Conservation (phyloP, 2,113 vertebrate genomes). For the Haemorhous mexicanus region DNA sequence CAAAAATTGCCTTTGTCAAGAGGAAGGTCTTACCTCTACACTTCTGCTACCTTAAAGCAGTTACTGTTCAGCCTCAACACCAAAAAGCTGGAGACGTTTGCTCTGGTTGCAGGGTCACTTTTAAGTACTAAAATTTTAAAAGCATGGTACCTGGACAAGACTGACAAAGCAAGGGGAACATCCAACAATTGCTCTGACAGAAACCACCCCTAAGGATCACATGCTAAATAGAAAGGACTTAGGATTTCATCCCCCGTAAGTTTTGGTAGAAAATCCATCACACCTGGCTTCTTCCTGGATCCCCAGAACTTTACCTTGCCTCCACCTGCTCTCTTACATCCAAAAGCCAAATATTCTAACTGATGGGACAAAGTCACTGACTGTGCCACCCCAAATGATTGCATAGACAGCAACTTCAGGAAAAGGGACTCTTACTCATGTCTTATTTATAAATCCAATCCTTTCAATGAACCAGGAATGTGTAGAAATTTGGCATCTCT, state of each 20-base stretch:
- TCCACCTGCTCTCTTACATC: accelerated
- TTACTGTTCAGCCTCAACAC: neutral
- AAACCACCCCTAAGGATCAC: neutral
- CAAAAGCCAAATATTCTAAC: neutral
- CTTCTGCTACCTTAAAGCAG: neutral
- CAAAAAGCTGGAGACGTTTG: neutral
- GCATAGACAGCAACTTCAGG: neutral
- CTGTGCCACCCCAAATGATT: neutral
- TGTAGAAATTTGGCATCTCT: neutral
- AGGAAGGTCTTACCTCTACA: neutral
- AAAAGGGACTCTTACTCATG: neutral
- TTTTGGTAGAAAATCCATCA: neutral
- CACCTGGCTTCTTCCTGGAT: neutral
- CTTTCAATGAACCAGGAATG: neutral
- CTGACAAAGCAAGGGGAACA: neutral
- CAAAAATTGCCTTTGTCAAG: neutral
- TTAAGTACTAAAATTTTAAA: neutral
- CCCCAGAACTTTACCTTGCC: neutral
- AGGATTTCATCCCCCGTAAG: accelerated
- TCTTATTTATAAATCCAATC: neutral
- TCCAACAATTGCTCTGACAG: neutral
- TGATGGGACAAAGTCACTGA: neutral
- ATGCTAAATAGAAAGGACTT: neutral
- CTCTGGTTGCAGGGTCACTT: neutral
- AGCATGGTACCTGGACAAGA: neutral